These are phyloP conservation scores for Papilio gigon DNA, from an alignment of 2,888 invertebrate species.

Conservation along the genomic window DNA sequence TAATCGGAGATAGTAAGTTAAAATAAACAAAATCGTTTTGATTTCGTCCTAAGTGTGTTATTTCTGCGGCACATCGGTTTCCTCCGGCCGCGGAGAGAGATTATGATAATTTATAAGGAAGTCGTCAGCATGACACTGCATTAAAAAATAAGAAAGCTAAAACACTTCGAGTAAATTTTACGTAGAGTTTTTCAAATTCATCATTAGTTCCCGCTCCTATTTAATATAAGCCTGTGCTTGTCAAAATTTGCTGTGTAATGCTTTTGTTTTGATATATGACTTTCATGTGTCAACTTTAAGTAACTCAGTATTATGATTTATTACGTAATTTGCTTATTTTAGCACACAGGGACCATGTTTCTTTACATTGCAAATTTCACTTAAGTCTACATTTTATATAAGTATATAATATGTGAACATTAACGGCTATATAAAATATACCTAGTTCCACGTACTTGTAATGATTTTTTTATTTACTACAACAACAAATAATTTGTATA, in stretches of 20 bases:
- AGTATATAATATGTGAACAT: background rate
- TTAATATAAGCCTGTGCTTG: conserved; percentile 24
- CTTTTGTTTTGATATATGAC: conserved; percentile 33
- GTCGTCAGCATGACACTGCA: conserved; percentile 7
- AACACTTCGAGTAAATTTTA: background rate
- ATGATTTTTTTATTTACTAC: background rate
- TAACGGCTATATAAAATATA: background rate
- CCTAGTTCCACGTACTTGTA: background rate
- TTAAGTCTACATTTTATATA: background rate
- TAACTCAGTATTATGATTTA: conserved; percentile 29
- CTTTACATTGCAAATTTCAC: conserved; percentile 1
- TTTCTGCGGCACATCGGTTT: background rate
- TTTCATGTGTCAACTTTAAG: conserved; percentile 32
- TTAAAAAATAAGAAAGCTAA: conserved; percentile 16
- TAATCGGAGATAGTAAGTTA: background rate
- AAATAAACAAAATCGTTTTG: background rate
- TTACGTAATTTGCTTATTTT: conserved; percentile 26
- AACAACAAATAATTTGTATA: too few species aligned
- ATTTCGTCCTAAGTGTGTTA: background rate
- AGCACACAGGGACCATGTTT: background rate
- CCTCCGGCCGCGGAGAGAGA: background rate
- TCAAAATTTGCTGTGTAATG: conserved; percentile 34
- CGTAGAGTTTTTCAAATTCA: conserved; percentile 16
- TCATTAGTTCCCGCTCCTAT: conserved; percentile 19
- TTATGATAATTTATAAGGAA: conserved; percentile 16